Evolutionary conservation across 2,888 invertebrate species (phyloP).

Genomic region (Campoplex nolae): DNA sequence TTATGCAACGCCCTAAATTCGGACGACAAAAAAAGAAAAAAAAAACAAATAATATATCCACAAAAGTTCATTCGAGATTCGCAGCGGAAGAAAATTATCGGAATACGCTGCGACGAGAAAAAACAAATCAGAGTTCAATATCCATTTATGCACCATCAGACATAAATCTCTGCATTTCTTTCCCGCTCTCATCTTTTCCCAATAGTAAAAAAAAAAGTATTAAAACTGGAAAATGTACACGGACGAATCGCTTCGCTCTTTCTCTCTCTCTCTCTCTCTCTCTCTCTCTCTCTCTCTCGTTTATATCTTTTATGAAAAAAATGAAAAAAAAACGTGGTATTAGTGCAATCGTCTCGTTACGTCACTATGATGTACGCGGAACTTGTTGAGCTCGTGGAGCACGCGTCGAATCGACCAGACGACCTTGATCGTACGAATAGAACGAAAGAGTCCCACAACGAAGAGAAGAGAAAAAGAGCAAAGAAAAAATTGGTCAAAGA

Average conservation of each 20-base stretch:
- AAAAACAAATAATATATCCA: too few relatives aligned
- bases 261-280: conserved; percentile 48
- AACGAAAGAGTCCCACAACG: conserved; percentile 1
- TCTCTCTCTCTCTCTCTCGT: background rate
- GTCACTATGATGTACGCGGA: conserved; percentile 78
- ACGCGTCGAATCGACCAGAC: conserved; percentile 68
- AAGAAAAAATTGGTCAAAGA: background rate
- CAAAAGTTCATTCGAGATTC: background rate
- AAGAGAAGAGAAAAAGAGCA: conserved; percentile 12
- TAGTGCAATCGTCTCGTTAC: conserved; percentile 70
- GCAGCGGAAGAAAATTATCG: too few relatives aligned
- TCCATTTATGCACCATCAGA: background rate
- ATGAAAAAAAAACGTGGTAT: conserved; percentile 24
- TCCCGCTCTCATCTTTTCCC: background rate
- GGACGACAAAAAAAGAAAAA: too few relatives aligned
- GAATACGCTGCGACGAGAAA: background rate
- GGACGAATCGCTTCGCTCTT: conserved; percentile 5
- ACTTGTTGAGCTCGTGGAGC: conserved; percentile 73
- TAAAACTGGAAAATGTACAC: background rate
- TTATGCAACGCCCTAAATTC: background rate
- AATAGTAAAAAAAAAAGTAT: background rate
- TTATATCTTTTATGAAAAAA: conserved; percentile 1
- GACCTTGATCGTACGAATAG: conserved; percentile 63
- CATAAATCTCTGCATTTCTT: background rate
- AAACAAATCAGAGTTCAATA: background rate